Percentiles rank a stretch among this genome's conserved stretches.
Evolutionary conservation across 2,797 vertebrate genomes (phyloP).

Genomic region (Silurus aristotelis): DNA sequence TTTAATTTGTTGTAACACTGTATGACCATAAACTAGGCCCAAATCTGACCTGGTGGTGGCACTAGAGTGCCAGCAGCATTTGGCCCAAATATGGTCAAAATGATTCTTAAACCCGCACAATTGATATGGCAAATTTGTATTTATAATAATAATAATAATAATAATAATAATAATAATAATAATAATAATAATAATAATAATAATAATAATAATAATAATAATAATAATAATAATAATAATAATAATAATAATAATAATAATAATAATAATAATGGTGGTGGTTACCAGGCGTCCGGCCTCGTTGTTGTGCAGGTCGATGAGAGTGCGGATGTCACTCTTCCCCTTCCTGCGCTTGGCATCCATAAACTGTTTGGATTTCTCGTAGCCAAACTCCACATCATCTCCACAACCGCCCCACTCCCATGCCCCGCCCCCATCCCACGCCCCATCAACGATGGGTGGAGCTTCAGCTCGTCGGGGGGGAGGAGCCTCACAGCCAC

Average conservation of each 20-base stretch:
- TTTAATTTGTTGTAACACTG: too few relatives aligned
- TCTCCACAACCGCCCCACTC: slow-evolving; percentile 98
- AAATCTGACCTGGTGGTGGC: too few relatives aligned
- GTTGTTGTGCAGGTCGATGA: slow-evolving; percentile 96
- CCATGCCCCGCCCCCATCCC: slow-evolving; percentile 80
- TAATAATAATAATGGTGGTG: neutral
- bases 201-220: neutral
- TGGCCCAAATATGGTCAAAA: too few relatives aligned
- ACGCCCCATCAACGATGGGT: slow-evolving; percentile 63
- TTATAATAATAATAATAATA: neutral
- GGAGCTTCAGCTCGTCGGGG: slow-evolving; percentile 69
- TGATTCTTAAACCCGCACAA: too few relatives aligned
- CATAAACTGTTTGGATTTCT: slow-evolving; percentile 98
- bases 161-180: neutral
- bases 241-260: neutral
- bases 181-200: neutral
- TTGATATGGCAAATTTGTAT: neutral
- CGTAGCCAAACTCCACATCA: slow-evolving; percentile 94
- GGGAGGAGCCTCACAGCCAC: slow-evolving; percentile 88
- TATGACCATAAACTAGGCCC: too few relatives aligned
- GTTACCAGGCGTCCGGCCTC: slow-evolving; percentile 95
- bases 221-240: neutral
- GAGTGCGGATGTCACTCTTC: slow-evolving; percentile 92
- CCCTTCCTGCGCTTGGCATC: slow-evolving; percentile 90
- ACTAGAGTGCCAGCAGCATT: too few relatives aligned